phyloP scores from a whole-genome alignment of 2,797 vertebrate species.

The Geotrypetes seraphini region DNA sequence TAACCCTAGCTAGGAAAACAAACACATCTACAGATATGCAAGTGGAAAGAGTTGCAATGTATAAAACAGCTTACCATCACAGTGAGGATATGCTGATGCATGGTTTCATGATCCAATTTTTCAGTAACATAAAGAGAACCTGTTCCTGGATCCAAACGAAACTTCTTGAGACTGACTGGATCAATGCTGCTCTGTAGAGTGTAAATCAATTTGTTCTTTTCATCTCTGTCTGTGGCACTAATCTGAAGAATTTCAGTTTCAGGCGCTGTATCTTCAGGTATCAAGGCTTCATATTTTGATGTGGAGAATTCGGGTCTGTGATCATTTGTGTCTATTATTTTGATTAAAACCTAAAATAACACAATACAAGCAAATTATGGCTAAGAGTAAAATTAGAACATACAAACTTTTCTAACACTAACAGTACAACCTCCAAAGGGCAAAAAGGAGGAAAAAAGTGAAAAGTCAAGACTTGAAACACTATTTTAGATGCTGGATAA shows the following conservation, averaged over 20 bases:
- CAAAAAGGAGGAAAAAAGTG: too few relatives aligned
- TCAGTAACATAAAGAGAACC: constrained; percentile 79
- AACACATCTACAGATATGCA: not conserved
- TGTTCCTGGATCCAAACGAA: constrained; percentile 82
- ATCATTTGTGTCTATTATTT: constrained; percentile 95
- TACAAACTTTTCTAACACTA: too few relatives aligned
- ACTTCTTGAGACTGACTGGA: constrained; percentile 85
- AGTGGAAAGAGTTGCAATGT: not conserved
- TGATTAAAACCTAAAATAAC: constrained; percentile 77
- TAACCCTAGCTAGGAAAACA: too few relatives aligned
- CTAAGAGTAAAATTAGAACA: too few relatives aligned
- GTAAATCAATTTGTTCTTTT: constrained; percentile 94
- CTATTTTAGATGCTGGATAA: too few relatives aligned
- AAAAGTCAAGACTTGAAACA: too few relatives aligned
- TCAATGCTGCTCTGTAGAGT: constrained; percentile 88
- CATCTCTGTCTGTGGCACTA: constrained; percentile 79
- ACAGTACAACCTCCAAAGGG: too few relatives aligned
- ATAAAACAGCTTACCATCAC: constrained; percentile 71
- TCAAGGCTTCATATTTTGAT: constrained; percentile 71
- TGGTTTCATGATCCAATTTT: constrained; percentile 83
- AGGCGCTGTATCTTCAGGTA: constrained; percentile 74
- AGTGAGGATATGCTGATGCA: constrained; percentile 80
- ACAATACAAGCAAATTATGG: not conserved
- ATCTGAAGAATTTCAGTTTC: constrained; percentile 84
- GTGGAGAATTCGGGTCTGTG: constrained; percentile 87